A percentile compares a stretch with the other conserved stretches of the same genome.
phyloP scores from a whole-genome alignment of 2,888 invertebrate species.

The Sinohyriopsis cumingii region DNA sequence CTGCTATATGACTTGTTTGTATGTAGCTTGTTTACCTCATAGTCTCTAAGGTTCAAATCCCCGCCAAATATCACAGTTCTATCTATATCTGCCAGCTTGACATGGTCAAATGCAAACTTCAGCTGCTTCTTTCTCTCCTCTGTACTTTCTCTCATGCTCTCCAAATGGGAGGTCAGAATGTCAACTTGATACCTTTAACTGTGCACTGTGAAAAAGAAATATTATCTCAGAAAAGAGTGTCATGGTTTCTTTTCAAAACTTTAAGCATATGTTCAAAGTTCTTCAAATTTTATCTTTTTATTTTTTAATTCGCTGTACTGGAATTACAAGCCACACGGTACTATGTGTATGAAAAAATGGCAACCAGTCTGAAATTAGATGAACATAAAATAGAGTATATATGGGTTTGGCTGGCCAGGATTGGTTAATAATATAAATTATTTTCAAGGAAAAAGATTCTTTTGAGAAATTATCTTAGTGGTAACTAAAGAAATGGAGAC shows the following conservation, averaged over 20 bases:
- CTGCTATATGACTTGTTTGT: no score
- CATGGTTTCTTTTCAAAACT: neutral
- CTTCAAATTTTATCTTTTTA: no score
- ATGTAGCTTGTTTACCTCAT: slow-evolving; percentile 72
- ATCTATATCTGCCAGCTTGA: slow-evolving; percentile 44
- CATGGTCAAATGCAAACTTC: slow-evolving; percentile 65
- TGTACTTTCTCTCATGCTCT: slow-evolving; percentile 75
- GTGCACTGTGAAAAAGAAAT: slow-evolving; percentile 45
- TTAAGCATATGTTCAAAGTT: neutral
- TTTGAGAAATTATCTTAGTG: no score
- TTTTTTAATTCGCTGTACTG: no score
- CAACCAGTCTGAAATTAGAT: no score
- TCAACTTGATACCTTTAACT: slow-evolving; percentile 68
- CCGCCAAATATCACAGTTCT: slow-evolving; percentile 76
- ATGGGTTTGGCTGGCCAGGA: no score
- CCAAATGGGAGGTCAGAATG: slow-evolving; percentile 77
- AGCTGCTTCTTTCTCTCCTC: slow-evolving; percentile 74
- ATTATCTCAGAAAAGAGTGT: neutral
- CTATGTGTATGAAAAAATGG: no score
- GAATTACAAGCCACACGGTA: no score
- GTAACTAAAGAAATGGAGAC: no score
- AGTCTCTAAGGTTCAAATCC: slow-evolving; percentile 77
- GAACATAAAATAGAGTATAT: no score
- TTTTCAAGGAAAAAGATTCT: no score
- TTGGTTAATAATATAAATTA: no score